Conservation (phyloP, 92 coral and sea anemone species). For the Heliopora coerulea region DNA sequence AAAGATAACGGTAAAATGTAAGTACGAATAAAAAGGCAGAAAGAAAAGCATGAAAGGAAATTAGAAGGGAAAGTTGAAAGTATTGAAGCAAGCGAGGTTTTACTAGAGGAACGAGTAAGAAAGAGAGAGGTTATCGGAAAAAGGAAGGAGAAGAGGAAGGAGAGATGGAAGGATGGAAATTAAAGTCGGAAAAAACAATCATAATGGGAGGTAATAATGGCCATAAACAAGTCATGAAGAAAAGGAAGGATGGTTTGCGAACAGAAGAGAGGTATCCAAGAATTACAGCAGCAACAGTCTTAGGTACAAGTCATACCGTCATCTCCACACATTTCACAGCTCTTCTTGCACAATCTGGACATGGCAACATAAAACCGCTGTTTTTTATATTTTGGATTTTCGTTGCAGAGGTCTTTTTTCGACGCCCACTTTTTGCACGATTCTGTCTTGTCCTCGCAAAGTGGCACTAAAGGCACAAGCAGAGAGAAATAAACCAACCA, state of each 20-base stretch:
- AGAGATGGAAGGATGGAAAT: background rate
- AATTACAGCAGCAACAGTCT: too few species aligned
- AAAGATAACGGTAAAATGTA: background rate
- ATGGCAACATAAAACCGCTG: conserved; percentile 38
- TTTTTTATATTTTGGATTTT: conserved; percentile 24
- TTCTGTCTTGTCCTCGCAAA: conserved; percentile 31
- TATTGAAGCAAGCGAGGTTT: conserved; percentile 31
- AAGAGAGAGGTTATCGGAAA: background rate
- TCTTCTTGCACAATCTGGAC: conserved; percentile 65
- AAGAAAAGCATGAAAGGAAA: background rate
- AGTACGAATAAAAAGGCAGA: background rate
- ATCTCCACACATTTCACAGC: conserved; percentile 75
- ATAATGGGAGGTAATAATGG: too few species aligned
- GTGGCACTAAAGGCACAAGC: background rate
- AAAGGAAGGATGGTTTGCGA: background rate
- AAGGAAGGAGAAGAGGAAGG: background rate
- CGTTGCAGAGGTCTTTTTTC: conserved; percentile 14
- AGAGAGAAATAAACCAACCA: too few species aligned
- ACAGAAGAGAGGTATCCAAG: background rate
- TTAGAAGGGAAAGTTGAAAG: background rate
- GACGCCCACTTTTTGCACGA: conserved; percentile 28
- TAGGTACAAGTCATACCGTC: conserved; percentile 10
- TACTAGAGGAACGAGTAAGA: conserved; percentile 49
- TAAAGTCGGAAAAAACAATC: background rate
- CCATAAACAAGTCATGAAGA: background rate